Percentiles rank a stretch among this genome's conserved stretches.
Evolutionary conservation across 2,888 invertebrate genomes (phyloP).

Genomic region (Pantelozetes paolii): DNA sequence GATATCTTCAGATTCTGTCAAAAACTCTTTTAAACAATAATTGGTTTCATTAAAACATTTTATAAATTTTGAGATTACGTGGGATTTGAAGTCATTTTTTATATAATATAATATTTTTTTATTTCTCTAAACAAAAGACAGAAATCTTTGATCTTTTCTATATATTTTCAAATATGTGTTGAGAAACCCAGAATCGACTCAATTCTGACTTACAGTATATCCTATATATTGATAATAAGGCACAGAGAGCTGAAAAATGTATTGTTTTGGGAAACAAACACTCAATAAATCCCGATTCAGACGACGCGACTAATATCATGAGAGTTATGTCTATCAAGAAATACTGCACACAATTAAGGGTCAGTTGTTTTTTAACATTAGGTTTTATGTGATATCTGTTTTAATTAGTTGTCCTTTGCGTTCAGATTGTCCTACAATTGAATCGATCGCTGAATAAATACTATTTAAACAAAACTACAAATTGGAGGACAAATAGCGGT

Average conservation of each 20-base stretch:
- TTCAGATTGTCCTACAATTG: constrained; percentile 82
- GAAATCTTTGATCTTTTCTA: too few relatives aligned
- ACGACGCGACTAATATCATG: constrained; percentile 99
- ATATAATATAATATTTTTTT: too few relatives aligned
- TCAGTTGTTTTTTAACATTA: background rate
- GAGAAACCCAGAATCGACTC: too few relatives aligned
- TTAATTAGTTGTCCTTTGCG: background rate
- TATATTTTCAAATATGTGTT: too few relatives aligned
- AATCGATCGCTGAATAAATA: constrained; percentile 99
- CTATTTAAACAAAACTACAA: constrained; percentile 98
- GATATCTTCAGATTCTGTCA: too few relatives aligned
- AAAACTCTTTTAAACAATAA: too few relatives aligned
- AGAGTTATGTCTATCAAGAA: constrained; percentile 99
- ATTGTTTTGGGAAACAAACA: constrained; percentile 99
- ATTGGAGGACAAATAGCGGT: constrained; percentile 99
- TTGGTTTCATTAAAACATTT: too few relatives aligned
- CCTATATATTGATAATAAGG: constrained; percentile 62
- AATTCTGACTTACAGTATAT: too few relatives aligned
- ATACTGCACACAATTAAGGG: constrained; percentile 97
- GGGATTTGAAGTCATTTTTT: too few relatives aligned
- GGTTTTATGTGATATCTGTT: constrained; percentile 6
- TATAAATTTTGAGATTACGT: too few relatives aligned
- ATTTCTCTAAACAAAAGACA: too few relatives aligned
- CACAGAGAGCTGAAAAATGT: constrained; percentile 98
- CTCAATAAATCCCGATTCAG: constrained; percentile 99